Evolutionary conservation across 2,888 invertebrate genomes (phyloP), one percentile per base, ranked within the genome.

Genomic region (Agapetus fuscipes): DNA sequence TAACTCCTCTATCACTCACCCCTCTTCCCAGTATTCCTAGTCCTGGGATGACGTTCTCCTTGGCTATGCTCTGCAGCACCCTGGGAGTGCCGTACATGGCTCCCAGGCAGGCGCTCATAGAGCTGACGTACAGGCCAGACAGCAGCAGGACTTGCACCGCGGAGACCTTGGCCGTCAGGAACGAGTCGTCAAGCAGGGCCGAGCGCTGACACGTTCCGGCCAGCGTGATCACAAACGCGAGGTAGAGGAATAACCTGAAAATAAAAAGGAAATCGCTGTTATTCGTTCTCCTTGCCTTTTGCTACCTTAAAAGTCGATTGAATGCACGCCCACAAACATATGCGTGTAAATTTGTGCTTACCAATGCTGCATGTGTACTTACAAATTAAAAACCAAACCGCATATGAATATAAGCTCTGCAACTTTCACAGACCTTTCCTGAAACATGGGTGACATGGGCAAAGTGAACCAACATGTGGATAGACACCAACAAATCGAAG

Each of bases 31-130:
- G 74, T 37, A 81, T 69, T 50, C 81, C 83, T 51, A 95, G 80
- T 51, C 88, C 81, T 3, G 95, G 96, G 53, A 97, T 88, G 26
- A 94, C 91, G 63, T 85, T 93, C 60, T 96, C 95, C 56, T 87
- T 83, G 29, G 96, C 91, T 51, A 97, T 94, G 46, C 91, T 90
- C 61, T 96, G 95, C 17, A 95, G 66, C 2, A 96, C 93, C 50
- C 95, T 73, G 0, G 95, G 94, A 2, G 95, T 91, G 3, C 95
- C 95, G 56, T 96, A 95, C 80, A 96, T 86, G 25, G 94, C 90
- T 9, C 94, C 95, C 52, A 96, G 75, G 57, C 94, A 93, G 31
- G 91, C 90, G 29, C 94, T 94, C 75, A 96, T 87, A 12, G 94
- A 94, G 37, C 93, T 91, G 11, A 96, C 90, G 62, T 96, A 97